A percentile compares a stretch with the other conserved stretches of the same genome.
Evolutionary conservation across 2,888 invertebrate genomes (phyloP).

Genomic region (Trypoxylon attenuatum): DNA sequence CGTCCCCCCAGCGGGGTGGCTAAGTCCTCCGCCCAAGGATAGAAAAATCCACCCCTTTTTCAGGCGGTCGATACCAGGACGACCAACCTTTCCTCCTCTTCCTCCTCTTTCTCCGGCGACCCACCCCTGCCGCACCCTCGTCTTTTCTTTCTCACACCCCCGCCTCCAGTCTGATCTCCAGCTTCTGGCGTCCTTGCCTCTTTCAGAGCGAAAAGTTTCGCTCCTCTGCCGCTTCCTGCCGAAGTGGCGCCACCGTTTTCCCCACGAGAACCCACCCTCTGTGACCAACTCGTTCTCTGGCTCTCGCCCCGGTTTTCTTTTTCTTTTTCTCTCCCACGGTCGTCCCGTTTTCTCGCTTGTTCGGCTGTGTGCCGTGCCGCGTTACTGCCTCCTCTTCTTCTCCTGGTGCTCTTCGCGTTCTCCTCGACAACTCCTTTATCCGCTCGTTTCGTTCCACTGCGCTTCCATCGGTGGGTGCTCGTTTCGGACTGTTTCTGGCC

Average conservation of each 20-base stretch:
- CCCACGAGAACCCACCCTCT: conserved; percentile 54
- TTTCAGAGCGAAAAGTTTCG: conserved; percentile 41
- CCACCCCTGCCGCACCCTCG: conserved; percentile 55
- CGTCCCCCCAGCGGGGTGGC: conserved; percentile 46
- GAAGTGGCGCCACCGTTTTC: conserved; percentile 68
- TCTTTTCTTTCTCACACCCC: conserved; percentile 58
- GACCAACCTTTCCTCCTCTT: conserved; percentile 55
- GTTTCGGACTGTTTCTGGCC: neutral
- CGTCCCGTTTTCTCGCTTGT: too few relatives aligned
- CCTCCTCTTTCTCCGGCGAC: conserved; percentile 49
- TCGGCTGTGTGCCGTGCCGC: neutral
- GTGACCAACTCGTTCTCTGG: conserved; percentile 26
- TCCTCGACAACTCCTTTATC: neutral
- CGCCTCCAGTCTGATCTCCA: conserved; percentile 21
- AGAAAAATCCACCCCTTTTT: conserved; percentile 72
- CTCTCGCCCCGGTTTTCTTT: conserved; percentile 23
- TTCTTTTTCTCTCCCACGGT: too few relatives aligned
- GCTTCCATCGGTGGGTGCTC: neutral
- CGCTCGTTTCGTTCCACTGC: neutral
- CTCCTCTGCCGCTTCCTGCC: conserved; percentile 62
- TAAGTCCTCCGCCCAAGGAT: conserved; percentile 56
- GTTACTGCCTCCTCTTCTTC: too few relatives aligned
- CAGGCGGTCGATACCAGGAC: conserved; percentile 71
- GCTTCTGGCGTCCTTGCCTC: conserved; percentile 26
- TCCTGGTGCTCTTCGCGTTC: too few relatives aligned